These are phyloP conservation scores for Microcebus griseorufus DNA, from an alignment of 2,113 vertebrate genomes.

Conservation along the genomic window DNA sequence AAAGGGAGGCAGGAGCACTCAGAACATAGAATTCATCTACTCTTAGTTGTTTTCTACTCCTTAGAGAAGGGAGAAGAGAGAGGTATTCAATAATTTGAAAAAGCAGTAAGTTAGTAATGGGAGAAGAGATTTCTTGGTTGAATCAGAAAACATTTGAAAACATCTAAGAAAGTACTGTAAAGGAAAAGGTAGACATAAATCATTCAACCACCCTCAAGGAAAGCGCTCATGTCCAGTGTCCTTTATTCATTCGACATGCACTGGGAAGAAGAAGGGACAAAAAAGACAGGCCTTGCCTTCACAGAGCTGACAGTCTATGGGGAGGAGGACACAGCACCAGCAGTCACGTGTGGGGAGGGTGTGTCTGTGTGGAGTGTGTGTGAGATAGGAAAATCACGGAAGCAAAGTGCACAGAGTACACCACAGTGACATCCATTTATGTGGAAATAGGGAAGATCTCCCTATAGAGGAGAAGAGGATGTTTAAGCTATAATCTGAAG, in stretches of 20 bases:
- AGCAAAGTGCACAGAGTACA: rapidly evolving
- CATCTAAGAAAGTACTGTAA: background rate
- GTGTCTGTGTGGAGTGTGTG: background rate
- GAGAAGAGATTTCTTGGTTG: background rate
- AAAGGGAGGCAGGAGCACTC: background rate
- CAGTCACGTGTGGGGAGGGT: rapidly evolving
- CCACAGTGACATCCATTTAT: rapidly evolving
- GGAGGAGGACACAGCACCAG: background rate
- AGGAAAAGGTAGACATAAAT: background rate
- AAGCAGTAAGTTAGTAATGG: background rate
- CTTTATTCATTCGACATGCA: rapidly evolving
- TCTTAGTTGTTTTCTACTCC: background rate
- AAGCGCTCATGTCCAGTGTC: no score
- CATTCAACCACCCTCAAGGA: background rate
- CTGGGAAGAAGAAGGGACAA: rapidly evolving
- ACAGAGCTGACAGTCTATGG: rapidly evolving
- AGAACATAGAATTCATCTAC: background rate
- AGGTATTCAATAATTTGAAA: background rate
- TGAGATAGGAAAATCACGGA: rapidly evolving
- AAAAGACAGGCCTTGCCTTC: background rate
- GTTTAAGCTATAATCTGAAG: background rate
- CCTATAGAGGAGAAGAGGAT: background rate
- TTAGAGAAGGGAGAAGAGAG: background rate
- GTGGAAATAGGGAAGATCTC: background rate
- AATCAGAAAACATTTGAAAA: background rate